Evolutionary conservation across 1,140 invertebrate genomes (phyloP), one percentile per base, ranked within the genome.

Genomic region (Coenobita brevimanus): DNA sequence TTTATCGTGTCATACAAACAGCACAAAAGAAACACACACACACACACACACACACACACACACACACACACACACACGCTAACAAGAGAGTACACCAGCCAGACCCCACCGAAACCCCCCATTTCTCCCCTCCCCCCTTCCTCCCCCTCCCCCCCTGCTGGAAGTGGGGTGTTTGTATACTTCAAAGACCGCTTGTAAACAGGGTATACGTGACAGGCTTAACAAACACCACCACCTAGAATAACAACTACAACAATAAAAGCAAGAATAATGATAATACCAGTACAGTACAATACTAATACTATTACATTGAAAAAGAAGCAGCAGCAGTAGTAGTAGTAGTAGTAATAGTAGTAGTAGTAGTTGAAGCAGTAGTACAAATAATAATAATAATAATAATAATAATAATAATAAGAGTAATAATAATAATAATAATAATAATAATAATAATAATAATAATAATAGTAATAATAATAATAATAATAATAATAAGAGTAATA

Each of bases 41-140:
- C n/a, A n/a, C n/a, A n/a, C n/a, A n/a, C n/a, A 62, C 57, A 62
- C 57, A 62, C 57, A 62, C 57, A 62, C 57, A 62, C 57, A 62
- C 57, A 62, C 57, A 62, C 57, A 62, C 57, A 62, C 57, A 62
- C 57, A 62, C 57, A 62, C 57, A 62, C 57, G 27, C 57, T n/a
- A 17, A 62, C 57, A 62, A 17, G 27, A 17, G 27, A 17, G 27
- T 24, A 62, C 17, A 62, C 57, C 57, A n/a, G 57, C 27, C 21
- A 17, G 21, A 2, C 57, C 4, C 21, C 27, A 17, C 4, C 4
- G 1, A n/a, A 1, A 17, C 57, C 27, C 57, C 57, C 57, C 4
- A 2, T 62, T 1, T 13, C 54, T 13, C 62, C 27, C 62, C 8
- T 21, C 1, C 62, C 2, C 10, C 62, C 13, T 67, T n/a, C 57